Conservation (phyloP, 2,888 invertebrate genomes). For the Saturnia pavonia region DNA sequence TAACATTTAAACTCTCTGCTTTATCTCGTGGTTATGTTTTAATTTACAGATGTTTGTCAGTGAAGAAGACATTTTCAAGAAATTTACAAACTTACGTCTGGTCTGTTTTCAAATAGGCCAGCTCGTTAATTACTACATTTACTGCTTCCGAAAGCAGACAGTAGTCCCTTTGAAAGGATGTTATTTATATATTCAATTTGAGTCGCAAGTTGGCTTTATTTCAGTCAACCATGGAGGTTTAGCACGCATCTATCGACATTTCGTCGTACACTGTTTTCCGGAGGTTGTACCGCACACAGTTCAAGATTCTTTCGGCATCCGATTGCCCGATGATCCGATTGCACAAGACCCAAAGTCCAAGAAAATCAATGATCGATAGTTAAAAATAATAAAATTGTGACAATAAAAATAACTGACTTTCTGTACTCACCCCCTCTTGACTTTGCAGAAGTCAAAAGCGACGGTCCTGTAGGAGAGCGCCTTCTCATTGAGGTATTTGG, state of each 20-base stretch:
- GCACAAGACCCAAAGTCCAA: too few relatives aligned
- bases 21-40: neutral
- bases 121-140: neutral
- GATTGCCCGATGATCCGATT: too few relatives aligned
- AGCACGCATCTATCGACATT: too few relatives aligned
- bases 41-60: neutral
- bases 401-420: neutral
- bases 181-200: too few relatives aligned
- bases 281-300: neutral
- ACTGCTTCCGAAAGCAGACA: neutral
- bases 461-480: conserved; percentile 98
- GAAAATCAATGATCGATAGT: neutral
- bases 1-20: neutral
- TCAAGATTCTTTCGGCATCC: neutral
- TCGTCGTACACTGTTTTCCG: neutral
- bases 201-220: too few relatives aligned
- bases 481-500: conserved; percentile 99
- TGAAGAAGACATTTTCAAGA: neutral
- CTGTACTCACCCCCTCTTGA: conserved; percentile 94
- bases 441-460: conserved; percentile 99
- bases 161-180: neutral
- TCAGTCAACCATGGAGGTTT: too few relatives aligned
- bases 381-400: too few relatives aligned
- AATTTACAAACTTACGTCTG: neutral
- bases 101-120: neutral